Evolutionary conservation across 2,797 vertebrate species (phyloP), one percentile per base, ranked within the genome.

Genomic region (Centroberyx gerrardi): DNA sequence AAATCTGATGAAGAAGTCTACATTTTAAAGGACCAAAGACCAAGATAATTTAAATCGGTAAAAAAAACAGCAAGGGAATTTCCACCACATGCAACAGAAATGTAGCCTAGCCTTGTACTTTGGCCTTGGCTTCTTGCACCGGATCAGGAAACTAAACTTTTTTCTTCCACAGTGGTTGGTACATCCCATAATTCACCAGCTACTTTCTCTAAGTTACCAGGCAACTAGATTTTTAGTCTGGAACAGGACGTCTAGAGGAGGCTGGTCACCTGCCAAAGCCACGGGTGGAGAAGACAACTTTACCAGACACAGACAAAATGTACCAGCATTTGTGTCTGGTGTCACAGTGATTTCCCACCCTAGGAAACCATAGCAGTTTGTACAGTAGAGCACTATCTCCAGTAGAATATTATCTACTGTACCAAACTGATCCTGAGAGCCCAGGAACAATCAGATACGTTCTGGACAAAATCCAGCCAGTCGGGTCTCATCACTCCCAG

Each of bases 261-360:
- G 42, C 8, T 44, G 61, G 28, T 33, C 8, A 7, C 17, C 31
- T 49, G 49, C 27, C 36, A 38, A 38, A 38, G 81, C 38, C 22
- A 12, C 15, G 59, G 52, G 13, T 74, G 53, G 29, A 59, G 69
- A 38, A 38, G 36, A 38, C 6, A 38, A 38, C 6, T 71, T 8
- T 62, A 8, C 51, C 33, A 60, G 60, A 51, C 72, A 66, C 1
- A 76, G 68, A 76, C 56, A 67, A 36, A 64, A 17, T 60, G 64
- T 73, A 31, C 12, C 0, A 4, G 2, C 33, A 12, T 8, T 64
- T 65, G 28, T 18, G 40, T 55, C 28, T 56, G 67, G 38, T 61
- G 67, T 67, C 9, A 10, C 10, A 62, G 28, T 8, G 48, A 70
- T 0, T 67, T 63, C 31, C 68, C 55, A 54, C 18, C n/a, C n/a